phyloP scores from a whole-genome alignment of 2,888 invertebrate species.

The Pachycephus smyrnensis region DNA sequence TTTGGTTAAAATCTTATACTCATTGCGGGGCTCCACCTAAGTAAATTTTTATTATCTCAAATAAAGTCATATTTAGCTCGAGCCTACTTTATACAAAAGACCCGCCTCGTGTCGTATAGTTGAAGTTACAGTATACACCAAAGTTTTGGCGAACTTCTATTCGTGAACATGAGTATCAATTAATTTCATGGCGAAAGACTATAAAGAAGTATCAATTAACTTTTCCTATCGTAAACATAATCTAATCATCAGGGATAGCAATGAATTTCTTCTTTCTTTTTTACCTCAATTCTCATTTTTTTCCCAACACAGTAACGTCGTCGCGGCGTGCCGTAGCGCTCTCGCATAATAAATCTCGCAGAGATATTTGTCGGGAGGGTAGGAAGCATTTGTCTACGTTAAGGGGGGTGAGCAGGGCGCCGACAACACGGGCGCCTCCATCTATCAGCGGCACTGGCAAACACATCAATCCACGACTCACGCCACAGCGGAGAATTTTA shows the following conservation, averaged over 20 bases:
- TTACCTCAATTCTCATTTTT: background rate
- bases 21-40: too few relatives aligned
- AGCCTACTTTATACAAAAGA: too few relatives aligned
- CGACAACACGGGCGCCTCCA: conserved; percentile 57
- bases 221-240: background rate
- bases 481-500: conserved; percentile 52
- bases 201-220: background rate
- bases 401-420: conserved; percentile 51
- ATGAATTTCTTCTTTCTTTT: background rate
- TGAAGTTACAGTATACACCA: too few relatives aligned
- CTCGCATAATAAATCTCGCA: conserved; percentile 62
- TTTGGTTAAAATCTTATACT: too few relatives aligned
- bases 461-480: conserved; percentile 60
- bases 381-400: conserved; percentile 61
- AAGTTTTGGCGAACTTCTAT: background rate
- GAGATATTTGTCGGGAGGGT: conserved; percentile 54
- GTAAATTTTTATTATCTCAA: too few relatives aligned
- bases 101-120: too few relatives aligned
- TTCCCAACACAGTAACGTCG: conserved; percentile 28
- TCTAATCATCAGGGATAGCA: background rate
- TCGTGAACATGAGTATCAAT: background rate
- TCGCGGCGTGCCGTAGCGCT: conserved; percentile 36
- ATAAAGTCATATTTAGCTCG: too few relatives aligned
- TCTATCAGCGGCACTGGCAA: conserved; percentile 60
- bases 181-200: background rate